phyloP scores from a whole-genome alignment of 64 coral and sea anemone genomes.

The Actinia tenebrosa region DNA sequence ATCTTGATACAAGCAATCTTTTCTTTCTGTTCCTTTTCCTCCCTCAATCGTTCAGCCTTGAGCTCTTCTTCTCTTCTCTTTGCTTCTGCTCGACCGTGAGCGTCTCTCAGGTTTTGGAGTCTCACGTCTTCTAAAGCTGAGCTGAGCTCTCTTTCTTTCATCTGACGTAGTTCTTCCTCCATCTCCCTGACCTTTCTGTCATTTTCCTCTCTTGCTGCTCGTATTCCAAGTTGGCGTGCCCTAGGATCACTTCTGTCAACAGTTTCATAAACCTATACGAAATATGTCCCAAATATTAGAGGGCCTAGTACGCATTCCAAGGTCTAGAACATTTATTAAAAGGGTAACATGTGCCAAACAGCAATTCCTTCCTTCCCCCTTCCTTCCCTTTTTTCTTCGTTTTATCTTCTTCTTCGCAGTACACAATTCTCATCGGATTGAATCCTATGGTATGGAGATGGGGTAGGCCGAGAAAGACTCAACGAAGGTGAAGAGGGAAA shows the following conservation, averaged over 20 bases:
- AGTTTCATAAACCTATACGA: slow-evolving; percentile 27
- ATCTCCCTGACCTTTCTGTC: neutral
- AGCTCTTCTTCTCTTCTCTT: neutral
- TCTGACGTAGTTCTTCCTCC: slow-evolving; percentile 8
- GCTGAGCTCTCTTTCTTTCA: neutral
- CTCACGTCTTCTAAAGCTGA: neutral
- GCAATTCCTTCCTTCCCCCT: too few relatives aligned
- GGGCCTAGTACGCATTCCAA: neutral
- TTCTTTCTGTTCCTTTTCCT: neutral
- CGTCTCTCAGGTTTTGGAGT: neutral
- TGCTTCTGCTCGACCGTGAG: neutral
- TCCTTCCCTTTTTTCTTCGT: neutral
- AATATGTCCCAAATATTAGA: neutral
- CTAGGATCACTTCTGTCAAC: slow-evolving; percentile 25
- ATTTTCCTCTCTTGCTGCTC: slow-evolving; percentile 30
- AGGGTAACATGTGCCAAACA: too few relatives aligned
- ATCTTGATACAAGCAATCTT: neutral
- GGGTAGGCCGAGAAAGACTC: too few relatives aligned
- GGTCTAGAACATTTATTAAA: too few relatives aligned
- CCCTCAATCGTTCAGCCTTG: neutral
- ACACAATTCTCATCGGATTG: too few relatives aligned
- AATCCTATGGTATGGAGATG: too few relatives aligned
- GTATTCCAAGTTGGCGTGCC: neutral
- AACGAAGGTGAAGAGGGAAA: too few relatives aligned
- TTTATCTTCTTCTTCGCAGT: neutral